Base-by-base conservation (phyloP, 2,888 invertebrate genomes). In the Callinectes sapidus region DNA sequence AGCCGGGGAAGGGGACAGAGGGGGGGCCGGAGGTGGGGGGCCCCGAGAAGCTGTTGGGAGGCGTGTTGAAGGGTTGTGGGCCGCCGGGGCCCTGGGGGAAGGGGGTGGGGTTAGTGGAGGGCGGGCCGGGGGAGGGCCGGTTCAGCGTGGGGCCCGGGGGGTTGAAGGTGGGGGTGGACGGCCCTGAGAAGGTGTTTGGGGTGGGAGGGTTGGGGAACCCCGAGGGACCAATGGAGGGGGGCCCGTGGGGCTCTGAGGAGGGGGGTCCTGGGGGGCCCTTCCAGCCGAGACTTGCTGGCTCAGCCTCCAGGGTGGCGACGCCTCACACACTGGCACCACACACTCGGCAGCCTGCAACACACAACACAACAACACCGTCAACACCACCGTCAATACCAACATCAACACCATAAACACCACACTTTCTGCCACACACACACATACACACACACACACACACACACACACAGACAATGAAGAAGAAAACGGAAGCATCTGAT, bases 1-100 rank as follows among this genome's bases (percentile, higher is more conserved):
- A 94, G 61, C 94, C 94, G 28, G 94, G 94, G 89, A 92, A 94
- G 87, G 94, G 94, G 61, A 93, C 94, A 35, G 94, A 94, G 66
- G 94, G 93, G 94, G 94, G 94, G 90, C 94, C 94, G 87, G 94
- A 94, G 90, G 94, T 94, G 28, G 94, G 93, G 61, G 94, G 94
- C 93, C 94, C 94, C 92, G 94, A 90, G 93, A 94, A 94, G 87
- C 94, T 93, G 90, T 94, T 94, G 61, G 94, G 94, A 91, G 94
- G 94, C 94, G 93, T 94, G 93, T 91, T 94, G 93, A 94, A 94
- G 89, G 93, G 93, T 92, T 92, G 93, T 48, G 94, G 92, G 91
- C 94, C 94, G 87, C 92, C 92, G 42, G 94, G 93, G 92, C 92
- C 94, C 92, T 91, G 81, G 90, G 91, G 54, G 71, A 32, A 91